Conservation (phyloP, 2,888 invertebrate species). For the Ctenicera cuprea region DNA sequence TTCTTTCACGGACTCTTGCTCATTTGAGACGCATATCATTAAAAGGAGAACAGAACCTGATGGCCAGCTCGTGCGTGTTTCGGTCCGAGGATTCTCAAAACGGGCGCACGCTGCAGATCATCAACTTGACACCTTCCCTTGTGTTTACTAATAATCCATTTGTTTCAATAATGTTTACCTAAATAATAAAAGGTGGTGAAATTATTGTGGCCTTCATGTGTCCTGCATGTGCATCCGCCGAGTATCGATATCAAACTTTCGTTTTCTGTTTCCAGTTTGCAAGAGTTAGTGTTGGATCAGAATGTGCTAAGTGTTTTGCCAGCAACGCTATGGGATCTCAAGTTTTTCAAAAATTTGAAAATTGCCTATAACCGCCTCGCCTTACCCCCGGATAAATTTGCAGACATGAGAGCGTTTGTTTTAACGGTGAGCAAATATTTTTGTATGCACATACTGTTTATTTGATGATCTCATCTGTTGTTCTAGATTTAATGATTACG, state of each 20-base stretch:
- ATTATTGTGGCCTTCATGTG: conserved; percentile 65
- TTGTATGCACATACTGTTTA: conserved; percentile 25
- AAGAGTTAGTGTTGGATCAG: conserved; percentile 82
- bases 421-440: conserved; percentile 72
- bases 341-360: conserved; percentile 77
- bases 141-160: conserved; percentile 31
- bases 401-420: conserved; percentile 76
- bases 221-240: conserved; percentile 71
- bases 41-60: conserved; percentile 59
- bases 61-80: conserved; percentile 65
- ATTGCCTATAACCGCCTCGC: conserved; percentile 76
- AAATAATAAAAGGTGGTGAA: conserved; percentile 45
- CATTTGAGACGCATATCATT: conserved; percentile 64
- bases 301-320: conserved; percentile 82
- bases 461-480: conserved; percentile 24
- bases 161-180: conserved; percentile 14
- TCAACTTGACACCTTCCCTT: conserved; percentile 44
- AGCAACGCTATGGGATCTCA: conserved; percentile 77
- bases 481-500: conserved; percentile 23
- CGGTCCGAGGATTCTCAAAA: conserved; percentile 52
- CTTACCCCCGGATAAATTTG: conserved; percentile 72
- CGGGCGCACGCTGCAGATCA: conserved; percentile 42
- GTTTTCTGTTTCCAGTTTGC: conserved; percentile 76
- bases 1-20: conserved; percentile 64
- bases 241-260: conserved; percentile 58